Evolutionary conservation across 2,113 vertebrate genomes (phyloP).

Genomic region (Pantherophis guttatus): DNA sequence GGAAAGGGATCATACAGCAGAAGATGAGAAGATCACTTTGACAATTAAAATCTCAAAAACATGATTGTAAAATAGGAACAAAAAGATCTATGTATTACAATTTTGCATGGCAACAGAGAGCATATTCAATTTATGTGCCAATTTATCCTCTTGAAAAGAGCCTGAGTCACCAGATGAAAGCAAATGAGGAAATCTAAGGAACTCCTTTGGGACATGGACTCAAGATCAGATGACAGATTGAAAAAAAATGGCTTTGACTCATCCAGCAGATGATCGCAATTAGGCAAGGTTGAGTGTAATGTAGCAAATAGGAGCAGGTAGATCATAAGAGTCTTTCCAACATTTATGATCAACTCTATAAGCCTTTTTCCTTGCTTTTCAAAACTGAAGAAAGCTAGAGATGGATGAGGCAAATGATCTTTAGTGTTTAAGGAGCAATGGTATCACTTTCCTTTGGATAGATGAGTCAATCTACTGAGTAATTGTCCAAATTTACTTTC

Average conservation of each 20-base stretch:
- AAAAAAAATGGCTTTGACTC: background rate
- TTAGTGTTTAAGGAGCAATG: background rate
- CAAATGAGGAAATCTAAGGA: background rate
- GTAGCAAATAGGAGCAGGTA: background rate
- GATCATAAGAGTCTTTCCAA: background rate
- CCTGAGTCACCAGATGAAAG: background rate
- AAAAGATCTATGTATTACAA: background rate
- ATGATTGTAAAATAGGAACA: background rate
- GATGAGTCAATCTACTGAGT: background rate
- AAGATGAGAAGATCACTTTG: background rate
- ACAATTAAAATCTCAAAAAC: background rate
- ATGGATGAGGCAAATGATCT: background rate
- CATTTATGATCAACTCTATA: background rate
- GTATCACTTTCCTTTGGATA: background rate
- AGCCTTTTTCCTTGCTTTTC: background rate
- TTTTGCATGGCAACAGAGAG: background rate
- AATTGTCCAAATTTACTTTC: background rate
- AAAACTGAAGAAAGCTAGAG: background rate
- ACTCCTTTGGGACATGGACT: background rate
- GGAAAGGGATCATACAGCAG: background rate
- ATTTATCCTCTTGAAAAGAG: background rate
- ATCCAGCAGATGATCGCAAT: background rate
- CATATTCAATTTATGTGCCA: background rate
- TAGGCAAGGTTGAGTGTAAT: background rate
- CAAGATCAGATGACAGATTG: background rate